Percentiles rank a stretch among this genome's conserved stretches.
These are phyloP conservation scores for Puma concolor DNA, from an alignment of 2,113 vertebrate species.

Conservation along the genomic window DNA sequence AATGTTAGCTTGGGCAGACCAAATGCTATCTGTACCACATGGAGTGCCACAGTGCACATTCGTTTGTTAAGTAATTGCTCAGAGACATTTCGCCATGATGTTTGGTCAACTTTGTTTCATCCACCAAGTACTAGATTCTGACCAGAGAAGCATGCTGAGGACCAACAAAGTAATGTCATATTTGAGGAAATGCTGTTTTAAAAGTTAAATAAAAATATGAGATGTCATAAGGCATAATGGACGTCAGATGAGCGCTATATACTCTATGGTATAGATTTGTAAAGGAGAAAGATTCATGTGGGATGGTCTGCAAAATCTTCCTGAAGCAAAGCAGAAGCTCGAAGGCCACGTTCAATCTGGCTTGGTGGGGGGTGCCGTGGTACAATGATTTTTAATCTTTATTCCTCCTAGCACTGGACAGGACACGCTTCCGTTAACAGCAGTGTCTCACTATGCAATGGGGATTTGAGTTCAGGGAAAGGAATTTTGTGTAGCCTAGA, in stretches of 20 bases:
- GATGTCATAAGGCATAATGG: not conserved
- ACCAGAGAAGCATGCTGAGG: not conserved
- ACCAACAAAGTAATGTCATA: not conserved
- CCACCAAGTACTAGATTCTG: not conserved
- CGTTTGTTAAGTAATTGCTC: not conserved
- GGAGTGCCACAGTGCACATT: not conserved
- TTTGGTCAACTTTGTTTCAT: not conserved
- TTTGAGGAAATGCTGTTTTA: slow-evolving; percentile 22
- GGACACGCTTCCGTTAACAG: not conserved
- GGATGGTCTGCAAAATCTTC: not conserved
- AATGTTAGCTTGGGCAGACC: not conserved
- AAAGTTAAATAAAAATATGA: slow-evolving; percentile 41
- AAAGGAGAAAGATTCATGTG: not conserved
- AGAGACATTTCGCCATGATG: not conserved
- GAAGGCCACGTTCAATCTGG: not conserved
- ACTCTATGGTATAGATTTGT: not conserved
- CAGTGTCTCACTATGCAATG: not conserved
- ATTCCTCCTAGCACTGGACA: not conserved
- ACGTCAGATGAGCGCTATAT: not conserved
- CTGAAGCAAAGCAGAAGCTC: not conserved
- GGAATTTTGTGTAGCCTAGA: not conserved
- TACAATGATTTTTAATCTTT: not conserved
- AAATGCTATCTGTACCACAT: not conserved
- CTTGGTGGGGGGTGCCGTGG: not conserved
- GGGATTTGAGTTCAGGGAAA: not conserved